Conservation (phyloP, 1,140 invertebrate genomes). For the Brachionus plicatilis region DNA sequence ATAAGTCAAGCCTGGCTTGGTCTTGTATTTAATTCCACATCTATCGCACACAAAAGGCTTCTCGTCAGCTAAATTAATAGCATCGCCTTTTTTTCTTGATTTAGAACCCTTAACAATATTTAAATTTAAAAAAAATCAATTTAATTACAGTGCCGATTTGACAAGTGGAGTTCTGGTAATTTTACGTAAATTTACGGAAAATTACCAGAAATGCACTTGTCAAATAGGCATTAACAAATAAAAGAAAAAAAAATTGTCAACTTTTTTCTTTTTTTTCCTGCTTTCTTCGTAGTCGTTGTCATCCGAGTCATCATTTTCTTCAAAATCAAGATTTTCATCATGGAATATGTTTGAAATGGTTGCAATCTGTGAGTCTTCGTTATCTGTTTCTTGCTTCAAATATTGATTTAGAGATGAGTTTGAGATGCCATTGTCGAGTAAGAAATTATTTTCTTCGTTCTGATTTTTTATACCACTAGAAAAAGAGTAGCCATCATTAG, state of each 20-base stretch:
- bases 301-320: slow-evolving; percentile 76
- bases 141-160: too few species aligned
- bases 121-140: not conserved
- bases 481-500: not conserved
- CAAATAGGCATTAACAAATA: too few species aligned
- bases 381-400: not conserved
- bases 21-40: slow-evolving; percentile 94
- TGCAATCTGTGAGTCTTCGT: not conserved
- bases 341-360: not conserved
- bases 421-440: not conserved
- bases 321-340: not conserved
- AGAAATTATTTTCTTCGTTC: slow-evolving; percentile 1
- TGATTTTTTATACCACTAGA: not conserved
- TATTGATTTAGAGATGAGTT: not conserved
- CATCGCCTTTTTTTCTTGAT: slow-evolving; percentile 63
- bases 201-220: too few species aligned
- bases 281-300: slow-evolving; percentile 85
- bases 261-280: not conserved
- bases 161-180: too few species aligned
- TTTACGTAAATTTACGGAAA: too few species aligned
- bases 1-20: slow-evolving; percentile 87
- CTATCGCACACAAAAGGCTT: slow-evolving; percentile 88
- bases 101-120: slow-evolving; percentile 50
- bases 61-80: slow-evolving; percentile 60
- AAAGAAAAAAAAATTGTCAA: not conserved